Conservation (phyloP, 2,113 vertebrate species). For the Tyrannus savana region DNA sequence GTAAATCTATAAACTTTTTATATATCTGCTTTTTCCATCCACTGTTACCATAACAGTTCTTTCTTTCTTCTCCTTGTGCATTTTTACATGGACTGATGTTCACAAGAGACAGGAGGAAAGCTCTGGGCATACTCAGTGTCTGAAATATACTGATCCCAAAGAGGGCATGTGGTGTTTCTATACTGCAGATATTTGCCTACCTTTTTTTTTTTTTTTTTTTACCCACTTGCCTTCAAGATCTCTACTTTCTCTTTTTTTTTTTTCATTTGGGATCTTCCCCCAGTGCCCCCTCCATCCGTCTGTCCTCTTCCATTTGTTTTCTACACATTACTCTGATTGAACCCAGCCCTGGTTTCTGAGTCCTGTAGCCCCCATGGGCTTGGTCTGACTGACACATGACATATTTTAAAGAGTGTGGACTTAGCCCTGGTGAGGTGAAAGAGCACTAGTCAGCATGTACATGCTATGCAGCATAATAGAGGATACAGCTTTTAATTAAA, state of each 20-base stretch:
- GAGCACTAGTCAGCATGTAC: slow-evolving; percentile 33
- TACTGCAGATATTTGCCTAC: neutral
- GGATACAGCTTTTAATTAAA: slow-evolving; percentile 61
- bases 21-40: neutral
- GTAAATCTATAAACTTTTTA: neutral
- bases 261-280: neutral
- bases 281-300: neutral
- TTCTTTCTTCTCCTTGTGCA: neutral
- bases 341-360: neutral
- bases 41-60: neutral
- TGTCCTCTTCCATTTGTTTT: neutral
- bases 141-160: neutral
- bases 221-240: neutral
- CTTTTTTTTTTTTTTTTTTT: neutral
- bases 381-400: slow-evolving; percentile 15
- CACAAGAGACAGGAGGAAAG: neutral
- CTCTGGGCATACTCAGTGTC: neutral
- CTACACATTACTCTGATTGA: neutral
- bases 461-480: slow-evolving; percentile 9
- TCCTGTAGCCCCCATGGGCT: neutral
- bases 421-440: neutral
- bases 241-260: neutral
- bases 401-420: neutral
- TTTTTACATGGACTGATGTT: neutral
- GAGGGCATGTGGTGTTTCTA: neutral